These are phyloP conservation scores for Hyperopisus bebe DNA, from an alignment of 2,113 vertebrate genomes.

Conservation along the genomic window DNA sequence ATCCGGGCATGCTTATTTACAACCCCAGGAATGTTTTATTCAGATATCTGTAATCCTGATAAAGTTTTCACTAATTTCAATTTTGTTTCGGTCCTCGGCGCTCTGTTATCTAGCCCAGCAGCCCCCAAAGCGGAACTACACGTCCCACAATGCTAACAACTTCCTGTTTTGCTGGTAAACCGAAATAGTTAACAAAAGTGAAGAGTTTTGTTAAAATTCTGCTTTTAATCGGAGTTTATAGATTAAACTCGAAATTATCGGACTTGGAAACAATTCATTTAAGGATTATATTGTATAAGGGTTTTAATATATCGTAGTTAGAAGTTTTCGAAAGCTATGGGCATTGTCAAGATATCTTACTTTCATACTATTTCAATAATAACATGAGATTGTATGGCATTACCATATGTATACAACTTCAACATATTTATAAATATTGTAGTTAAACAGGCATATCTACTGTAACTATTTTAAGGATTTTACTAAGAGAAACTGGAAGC, in stretches of 20 bases:
- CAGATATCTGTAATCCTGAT: background rate
- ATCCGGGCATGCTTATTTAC: slow-evolving; percentile 62
- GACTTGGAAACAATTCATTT: background rate
- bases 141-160: slow-evolving; percentile 78
- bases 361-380: background rate
- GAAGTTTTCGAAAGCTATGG: background rate
- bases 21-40: background rate
- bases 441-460: background rate
- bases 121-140: slow-evolving; percentile 74
- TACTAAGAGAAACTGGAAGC: background rate
- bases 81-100: slow-evolving; percentile 60
- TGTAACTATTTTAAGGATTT: background rate
- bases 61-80: slow-evolving; percentile 41
- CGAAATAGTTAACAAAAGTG: background rate
- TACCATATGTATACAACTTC: background rate
- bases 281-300: background rate
- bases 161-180: slow-evolving; percentile 58
- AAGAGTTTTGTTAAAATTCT: background rate
- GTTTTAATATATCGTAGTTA: background rate
- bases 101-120: slow-evolving; percentile 54
- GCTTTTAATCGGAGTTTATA: background rate
- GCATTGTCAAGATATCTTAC: background rate
- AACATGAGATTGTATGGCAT: background rate
- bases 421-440: background rate
- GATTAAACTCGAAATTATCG: background rate